Base-by-base conservation (phyloP, 2,888 invertebrate genomes). In the Dascillus cervinus region DNA sequence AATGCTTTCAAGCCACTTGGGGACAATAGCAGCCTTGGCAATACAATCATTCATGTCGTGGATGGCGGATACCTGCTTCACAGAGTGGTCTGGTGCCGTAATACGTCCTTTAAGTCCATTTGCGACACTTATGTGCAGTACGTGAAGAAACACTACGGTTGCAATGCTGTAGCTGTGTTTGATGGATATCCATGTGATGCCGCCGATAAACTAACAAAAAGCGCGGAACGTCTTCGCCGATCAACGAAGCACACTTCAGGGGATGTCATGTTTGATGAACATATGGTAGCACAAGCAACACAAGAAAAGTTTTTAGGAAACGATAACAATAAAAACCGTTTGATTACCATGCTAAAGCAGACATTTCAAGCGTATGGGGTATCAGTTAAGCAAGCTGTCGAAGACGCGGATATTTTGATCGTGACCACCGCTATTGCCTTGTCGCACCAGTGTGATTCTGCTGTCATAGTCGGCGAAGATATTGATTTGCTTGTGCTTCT, bases 221-320 rank as follows among this genome's bases (percentile, higher is more conserved):
- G 29, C 22, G 37, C 43, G 26, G 52, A 53, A 43, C 26, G 46
- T 13, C 26, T 27, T 21, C 44, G 48, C 13, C 34, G 53, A 37
- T 23, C 32, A 11, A 31, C 28, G 9, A 37, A 25, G 27, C 11
- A 30, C 4, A 5, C 19, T 6, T 45, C 27, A 9, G 22, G 36
- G 9, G 45, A 47, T 5, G 33, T 45, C 14, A 6, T 39, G 10
- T 46, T 50, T 34, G 34, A 40, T 22, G 37, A 42, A 13, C 11
- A 34, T 21, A 34, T 27, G 17, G 23, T 27, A n/a, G 13, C 11
- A 4, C 26, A 28, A 8, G 28, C 42, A 8, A 23, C 38, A 2
- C 50, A 52, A 36, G 47, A 52, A 15, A 33, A 37, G 22, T 54
- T 51, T 32, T 36, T 53, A 32, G 9, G 33, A 23, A 43, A 45